Percentiles rank a stretch among this genome's conserved stretches.
phyloP scores from a whole-genome alignment of 2,888 invertebrate species.

The Exephanes ischioxanthus region DNA sequence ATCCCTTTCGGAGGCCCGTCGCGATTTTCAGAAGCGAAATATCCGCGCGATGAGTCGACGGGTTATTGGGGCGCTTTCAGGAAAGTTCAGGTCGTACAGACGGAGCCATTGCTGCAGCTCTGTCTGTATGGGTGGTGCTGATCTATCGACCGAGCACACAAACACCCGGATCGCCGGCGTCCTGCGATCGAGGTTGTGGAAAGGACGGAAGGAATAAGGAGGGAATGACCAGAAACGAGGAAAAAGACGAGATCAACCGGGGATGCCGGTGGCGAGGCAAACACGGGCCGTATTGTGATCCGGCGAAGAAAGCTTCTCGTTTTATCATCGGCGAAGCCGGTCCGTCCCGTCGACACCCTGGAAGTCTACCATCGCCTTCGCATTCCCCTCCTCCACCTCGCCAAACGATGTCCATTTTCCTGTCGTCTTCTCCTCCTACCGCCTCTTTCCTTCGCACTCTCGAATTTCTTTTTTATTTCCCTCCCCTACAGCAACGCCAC shows the following conservation, averaged over 20 bases:
- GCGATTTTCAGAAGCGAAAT: slow-evolving; percentile 63
- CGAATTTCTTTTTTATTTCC: slow-evolving; percentile 24
- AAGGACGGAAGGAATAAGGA: slow-evolving; percentile 10
- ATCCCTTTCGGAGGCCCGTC: slow-evolving; percentile 23
- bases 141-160: slow-evolving; percentile 31
- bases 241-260: slow-evolving; percentile 7
- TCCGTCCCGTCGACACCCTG: slow-evolving; percentile 41
- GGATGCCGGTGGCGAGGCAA: slow-evolving; percentile 34
- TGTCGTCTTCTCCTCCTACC: slow-evolving; percentile 62
- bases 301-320: slow-evolving; percentile 63
- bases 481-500: slow-evolving; percentile 22
- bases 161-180: neutral
- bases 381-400: slow-evolving; percentile 13
- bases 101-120: neutral
- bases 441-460: slow-evolving; percentile 12
- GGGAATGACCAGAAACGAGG: slow-evolving; percentile 2
- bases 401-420: slow-evolving; percentile 72
- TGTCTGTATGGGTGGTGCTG: neutral
- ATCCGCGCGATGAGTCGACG: slow-evolving; percentile 63
- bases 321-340: slow-evolving; percentile 63
- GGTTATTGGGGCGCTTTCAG: slow-evolving; percentile 54
- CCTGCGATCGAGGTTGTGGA: slow-evolving; percentile 27
- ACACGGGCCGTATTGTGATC: slow-evolving; percentile 61
- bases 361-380: slow-evolving; percentile 24
- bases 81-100: neutral